Percentiles rank a stretch among this genome's conserved stretches.
phyloP scores from a whole-genome alignment of 1,140 invertebrate genomes.

The Eulimnadia texana region DNA sequence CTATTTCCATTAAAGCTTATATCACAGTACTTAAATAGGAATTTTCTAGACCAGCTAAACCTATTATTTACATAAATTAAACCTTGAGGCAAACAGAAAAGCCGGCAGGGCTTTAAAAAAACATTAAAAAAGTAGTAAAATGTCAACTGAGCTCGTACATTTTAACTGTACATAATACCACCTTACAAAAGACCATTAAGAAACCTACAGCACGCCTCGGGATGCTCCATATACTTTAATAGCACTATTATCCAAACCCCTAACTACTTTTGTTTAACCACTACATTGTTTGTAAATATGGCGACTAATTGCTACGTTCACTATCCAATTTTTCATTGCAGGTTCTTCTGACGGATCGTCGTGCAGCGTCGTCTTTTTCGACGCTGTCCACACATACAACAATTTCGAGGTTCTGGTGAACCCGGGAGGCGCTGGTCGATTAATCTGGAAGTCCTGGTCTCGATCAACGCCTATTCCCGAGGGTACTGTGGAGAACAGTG shows the following conservation, averaged over 20 bases:
- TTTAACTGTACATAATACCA: too few relatives aligned
- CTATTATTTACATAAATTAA: neutral
- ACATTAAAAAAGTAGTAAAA: too few relatives aligned
- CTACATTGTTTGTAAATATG: too few relatives aligned
- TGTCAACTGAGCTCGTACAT: too few relatives aligned
- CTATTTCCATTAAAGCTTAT: neutral
- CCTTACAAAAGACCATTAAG: too few relatives aligned
- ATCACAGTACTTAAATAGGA: neutral
- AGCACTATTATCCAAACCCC: too few relatives aligned
- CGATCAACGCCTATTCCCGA: constrained; percentile 42
- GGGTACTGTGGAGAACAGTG: constrained; percentile 44
- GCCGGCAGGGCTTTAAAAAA: too few relatives aligned
- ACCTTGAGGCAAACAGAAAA: too few relatives aligned
- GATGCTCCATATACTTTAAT: too few relatives aligned
- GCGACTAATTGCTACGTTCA: too few relatives aligned
- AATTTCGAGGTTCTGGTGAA: constrained; percentile 59
- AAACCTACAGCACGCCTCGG: too few relatives aligned
- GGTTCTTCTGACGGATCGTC: constrained; percentile 40
- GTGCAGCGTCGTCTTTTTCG: constrained; percentile 46
- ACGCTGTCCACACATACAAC: constrained; percentile 38
- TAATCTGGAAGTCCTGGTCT: constrained; percentile 53
- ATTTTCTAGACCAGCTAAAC: neutral
- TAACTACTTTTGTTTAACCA: too few relatives aligned
- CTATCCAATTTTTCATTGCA: neutral
- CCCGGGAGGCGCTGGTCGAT: constrained; percentile 50